Evolutionary conservation across 2,888 invertebrate species (phyloP).

Genomic region (Metallyticus violacea): DNA sequence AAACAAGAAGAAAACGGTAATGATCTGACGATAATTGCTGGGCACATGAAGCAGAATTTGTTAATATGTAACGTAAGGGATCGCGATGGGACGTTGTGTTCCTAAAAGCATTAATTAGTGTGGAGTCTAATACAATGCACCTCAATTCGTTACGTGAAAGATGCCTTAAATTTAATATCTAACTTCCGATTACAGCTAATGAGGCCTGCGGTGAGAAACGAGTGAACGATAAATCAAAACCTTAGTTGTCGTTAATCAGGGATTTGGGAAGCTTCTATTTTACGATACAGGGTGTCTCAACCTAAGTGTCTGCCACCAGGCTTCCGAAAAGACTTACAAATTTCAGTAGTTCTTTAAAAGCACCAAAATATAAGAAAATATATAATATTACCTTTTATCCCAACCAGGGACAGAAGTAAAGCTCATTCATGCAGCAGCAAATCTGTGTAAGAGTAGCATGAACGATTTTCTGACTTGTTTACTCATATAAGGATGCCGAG

Average conservation of each 20-base stretch:
- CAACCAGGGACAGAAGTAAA: no score
- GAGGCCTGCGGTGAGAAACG: not conserved
- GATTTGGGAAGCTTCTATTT: not conserved
- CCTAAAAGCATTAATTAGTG: not conserved
- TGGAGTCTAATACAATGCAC: not conserved
- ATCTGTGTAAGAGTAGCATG: no score
- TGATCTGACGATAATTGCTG: not conserved
- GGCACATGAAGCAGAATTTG: not conserved
- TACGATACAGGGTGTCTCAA: not conserved
- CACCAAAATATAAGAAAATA: no score
- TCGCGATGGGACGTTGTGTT: not conserved
- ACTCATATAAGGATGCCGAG: no score
- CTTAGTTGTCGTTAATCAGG: not conserved
- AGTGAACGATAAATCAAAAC: not conserved
- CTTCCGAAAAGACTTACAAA: no score
- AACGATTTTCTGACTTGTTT: no score
- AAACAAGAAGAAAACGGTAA: not conserved
- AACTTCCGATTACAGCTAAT: not conserved
- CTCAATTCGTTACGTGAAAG: not conserved
- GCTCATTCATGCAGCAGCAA: no score
- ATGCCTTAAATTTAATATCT: not conserved
- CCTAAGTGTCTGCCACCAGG: no score
- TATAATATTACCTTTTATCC: no score
- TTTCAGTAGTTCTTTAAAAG: no score
- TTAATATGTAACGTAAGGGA: not conserved